Percentiles rank a stretch among this genome's conserved stretches.
Conservation (phyloP, 2,113 vertebrate genomes). For the Hiodon alosoides region DNA sequence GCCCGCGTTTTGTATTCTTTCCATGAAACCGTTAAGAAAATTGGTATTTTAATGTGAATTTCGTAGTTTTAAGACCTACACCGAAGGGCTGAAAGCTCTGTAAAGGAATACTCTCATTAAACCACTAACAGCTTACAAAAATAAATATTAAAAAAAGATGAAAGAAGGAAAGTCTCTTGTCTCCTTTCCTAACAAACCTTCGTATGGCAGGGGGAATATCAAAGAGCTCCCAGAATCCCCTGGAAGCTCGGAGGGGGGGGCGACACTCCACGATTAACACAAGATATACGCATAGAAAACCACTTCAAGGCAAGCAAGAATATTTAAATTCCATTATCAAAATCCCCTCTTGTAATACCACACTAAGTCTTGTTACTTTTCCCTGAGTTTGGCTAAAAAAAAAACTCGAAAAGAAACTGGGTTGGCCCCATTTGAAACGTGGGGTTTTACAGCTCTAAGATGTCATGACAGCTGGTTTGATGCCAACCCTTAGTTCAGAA, state of each 20-base stretch:
- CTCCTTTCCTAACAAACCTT: slow-evolving; percentile 47
- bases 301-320: slow-evolving; percentile 42
- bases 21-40: slow-evolving; percentile 26
- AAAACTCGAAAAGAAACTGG: neutral
- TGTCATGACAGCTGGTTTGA: neutral
- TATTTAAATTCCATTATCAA: slow-evolving; percentile 49
- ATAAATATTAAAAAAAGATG: slow-evolving; percentile 47
- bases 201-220: slow-evolving; percentile 38
- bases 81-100: slow-evolving; percentile 47
- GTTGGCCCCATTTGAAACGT: too few relatives aligned
- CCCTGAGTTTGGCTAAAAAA: neutral
- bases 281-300: slow-evolving; percentile 33
- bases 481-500: slow-evolving; percentile 12
- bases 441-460: neutral
- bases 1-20: slow-evolving; percentile 5
- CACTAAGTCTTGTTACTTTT: neutral
- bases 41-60: slow-evolving; percentile 44
- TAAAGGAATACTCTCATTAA: slow-evolving; percentile 56
- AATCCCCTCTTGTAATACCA: slow-evolving; percentile 1
- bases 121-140: slow-evolving; percentile 46
- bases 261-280: slow-evolving; percentile 42
- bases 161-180: slow-evolving; percentile 48
- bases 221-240: slow-evolving; percentile 45
- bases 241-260: slow-evolving; percentile 31
- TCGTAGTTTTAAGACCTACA: slow-evolving; percentile 36